Percentiles rank a stretch among this genome's conserved stretches.
Evolutionary conservation across 1,140 invertebrate species (phyloP).

Genomic region (Drosophila rhopaloa): DNA sequence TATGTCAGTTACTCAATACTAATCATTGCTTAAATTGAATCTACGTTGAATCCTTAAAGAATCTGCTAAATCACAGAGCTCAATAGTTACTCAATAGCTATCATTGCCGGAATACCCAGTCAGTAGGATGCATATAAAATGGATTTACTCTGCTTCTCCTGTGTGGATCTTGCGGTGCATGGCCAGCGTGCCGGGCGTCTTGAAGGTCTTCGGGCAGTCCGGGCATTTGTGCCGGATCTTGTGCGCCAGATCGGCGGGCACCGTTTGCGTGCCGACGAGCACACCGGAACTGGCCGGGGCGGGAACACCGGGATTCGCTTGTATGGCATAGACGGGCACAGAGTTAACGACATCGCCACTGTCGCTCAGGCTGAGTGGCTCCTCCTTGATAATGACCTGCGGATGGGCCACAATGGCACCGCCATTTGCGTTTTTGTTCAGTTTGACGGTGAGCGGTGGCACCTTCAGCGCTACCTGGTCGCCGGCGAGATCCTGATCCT

Average conservation of each 20-base stretch:
- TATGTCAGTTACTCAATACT: background rate
- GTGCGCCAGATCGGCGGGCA: constrained; percentile 63
- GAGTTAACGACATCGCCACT: constrained; percentile 68
- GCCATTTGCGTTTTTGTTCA: constrained; percentile 74
- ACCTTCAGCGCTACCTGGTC: constrained; percentile 69
- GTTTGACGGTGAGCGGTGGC: constrained; percentile 78
- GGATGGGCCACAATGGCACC: constrained; percentile 68
- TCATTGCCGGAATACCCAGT: constrained; percentile 22
- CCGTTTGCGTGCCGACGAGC: constrained; percentile 74
- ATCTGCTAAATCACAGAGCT: no score
- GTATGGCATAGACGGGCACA: constrained; percentile 80
- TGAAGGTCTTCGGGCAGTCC: constrained; percentile 82
- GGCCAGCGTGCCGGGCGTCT: constrained; percentile 79
- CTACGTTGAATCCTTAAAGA: no score
- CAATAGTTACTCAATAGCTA: background rate
- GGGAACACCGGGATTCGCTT: constrained; percentile 67
- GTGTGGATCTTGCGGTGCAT: constrained; percentile 84
- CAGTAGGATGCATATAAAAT: constrained; percentile 44
- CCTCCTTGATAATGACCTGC: constrained; percentile 81
- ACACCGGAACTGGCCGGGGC: constrained; percentile 57
- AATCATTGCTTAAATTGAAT: no score
- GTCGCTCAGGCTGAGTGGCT: constrained; percentile 75
- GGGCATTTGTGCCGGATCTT: constrained; percentile 84
- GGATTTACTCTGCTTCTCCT: constrained; percentile 84
- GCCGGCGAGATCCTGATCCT: constrained; percentile 58